A percentile compares a stretch with the other conserved stretches of the same genome.
Conservation (phyloP, 2,797 vertebrate species). For the Menidia menidia region DNA sequence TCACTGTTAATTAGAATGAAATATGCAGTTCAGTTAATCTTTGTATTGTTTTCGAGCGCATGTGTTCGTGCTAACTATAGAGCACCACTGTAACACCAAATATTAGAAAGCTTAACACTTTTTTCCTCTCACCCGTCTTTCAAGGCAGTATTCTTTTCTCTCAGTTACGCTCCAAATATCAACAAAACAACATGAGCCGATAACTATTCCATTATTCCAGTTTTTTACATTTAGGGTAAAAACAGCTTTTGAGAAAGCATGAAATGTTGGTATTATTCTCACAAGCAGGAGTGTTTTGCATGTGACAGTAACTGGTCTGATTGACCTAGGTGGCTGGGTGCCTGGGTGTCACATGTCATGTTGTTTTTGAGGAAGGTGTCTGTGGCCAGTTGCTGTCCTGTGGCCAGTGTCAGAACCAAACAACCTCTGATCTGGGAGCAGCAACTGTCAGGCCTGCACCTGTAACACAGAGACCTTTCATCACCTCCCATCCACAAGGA, state of each 20-base stretch:
- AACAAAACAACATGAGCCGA: conserved; percentile 32
- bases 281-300: conserved; percentile 58
- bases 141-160: conserved; percentile 26
- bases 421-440: conserved; percentile 79
- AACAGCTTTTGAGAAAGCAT: conserved; percentile 35
- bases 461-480: conserved; percentile 78
- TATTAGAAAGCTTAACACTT: conserved; percentile 77
- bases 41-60: conserved; percentile 80
- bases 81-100: conserved; percentile 79
- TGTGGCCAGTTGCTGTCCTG: conserved; percentile 62
- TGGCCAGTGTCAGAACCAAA: conserved; percentile 68
- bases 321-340: conserved; percentile 41
- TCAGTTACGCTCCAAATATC: conserved; percentile 38
- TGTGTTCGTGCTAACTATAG: conserved; percentile 71
- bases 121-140: conserved; percentile 54
- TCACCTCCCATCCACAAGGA: conserved; percentile 41
- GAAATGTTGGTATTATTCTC: conserved; percentile 43
- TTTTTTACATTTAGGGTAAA: conserved; percentile 29
- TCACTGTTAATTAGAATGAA: conserved; percentile 88
- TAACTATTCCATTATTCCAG: conserved; percentile 19
- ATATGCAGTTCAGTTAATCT: conserved; percentile 86
- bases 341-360: conserved; percentile 67
- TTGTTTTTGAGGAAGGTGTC: conserved; percentile 62
- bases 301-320: conserved; percentile 38
- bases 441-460: conserved; percentile 83